phyloP scores from a whole-genome alignment of 2,888 invertebrate genomes.

The Saturnia japonica region DNA sequence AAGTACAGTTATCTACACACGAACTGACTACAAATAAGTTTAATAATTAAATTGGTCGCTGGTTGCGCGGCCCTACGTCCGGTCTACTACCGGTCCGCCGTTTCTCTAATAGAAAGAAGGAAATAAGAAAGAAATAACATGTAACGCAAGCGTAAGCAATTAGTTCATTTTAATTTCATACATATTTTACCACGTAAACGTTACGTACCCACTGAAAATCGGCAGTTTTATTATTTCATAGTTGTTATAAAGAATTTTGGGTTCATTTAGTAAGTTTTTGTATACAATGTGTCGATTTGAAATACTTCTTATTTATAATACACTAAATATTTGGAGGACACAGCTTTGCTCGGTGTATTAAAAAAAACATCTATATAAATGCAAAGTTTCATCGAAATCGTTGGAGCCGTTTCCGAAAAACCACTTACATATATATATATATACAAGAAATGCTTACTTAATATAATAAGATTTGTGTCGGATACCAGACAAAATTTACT shows the following conservation, averaged over 20 bases:
- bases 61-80: slow-evolving; percentile 27
- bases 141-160: slow-evolving; percentile 32
- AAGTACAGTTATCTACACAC: slow-evolving; percentile 3
- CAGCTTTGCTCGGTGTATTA: too few relatives aligned
- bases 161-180: slow-evolving; percentile 39
- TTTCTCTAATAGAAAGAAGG: slow-evolving; percentile 40
- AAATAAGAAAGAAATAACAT: slow-evolving; percentile 34
- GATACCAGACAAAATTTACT: too few relatives aligned
- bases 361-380: too few relatives aligned
- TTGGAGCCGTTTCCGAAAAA: too few relatives aligned
- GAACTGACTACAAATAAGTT: background rate
- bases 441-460: too few relatives aligned
- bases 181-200: slow-evolving; percentile 7
- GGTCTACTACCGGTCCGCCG: slow-evolving; percentile 27
- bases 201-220: slow-evolving; percentile 17
- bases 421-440: too few relatives aligned
- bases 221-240: slow-evolving; percentile 14
- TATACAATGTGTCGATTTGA: background rate
- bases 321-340: too few relatives aligned
- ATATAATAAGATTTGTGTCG: too few relatives aligned
- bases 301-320: too few relatives aligned
- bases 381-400: too few relatives aligned
- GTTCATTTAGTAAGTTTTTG: too few relatives aligned
- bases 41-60: slow-evolving; percentile 11
- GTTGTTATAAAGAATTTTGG: background rate